Base-by-base conservation (phyloP, 1,140 invertebrate genomes). In the Mercenaria mercenaria region DNA sequence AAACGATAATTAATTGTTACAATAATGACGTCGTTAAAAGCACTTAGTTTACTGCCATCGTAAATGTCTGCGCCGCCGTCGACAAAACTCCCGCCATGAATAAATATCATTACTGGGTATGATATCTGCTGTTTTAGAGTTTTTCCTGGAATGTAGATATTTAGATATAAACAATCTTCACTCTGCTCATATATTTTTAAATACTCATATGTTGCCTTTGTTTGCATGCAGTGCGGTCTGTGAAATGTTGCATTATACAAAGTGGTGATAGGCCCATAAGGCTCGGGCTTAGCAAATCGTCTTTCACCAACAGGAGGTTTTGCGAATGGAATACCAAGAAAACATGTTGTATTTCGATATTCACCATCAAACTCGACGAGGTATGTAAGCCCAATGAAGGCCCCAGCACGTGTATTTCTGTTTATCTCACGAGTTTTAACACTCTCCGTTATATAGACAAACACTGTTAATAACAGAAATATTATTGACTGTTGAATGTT, bases 71-170 rank as follows among this genome's bases (percentile, higher is more conserved):
- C 98, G 18, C 98, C 98, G 39, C 99, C 98, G 39, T 39, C 47
- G 94, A 98, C 98, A 96, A 99, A 99, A 15, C 98, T 98, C 69
- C 99, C 99, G 56, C 99, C 99, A 95, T 98, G 99, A 90, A 99
- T 98, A 98, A 98, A 99, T 43, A 99, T 97, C 97, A 99, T 97
- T 26, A 99, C 98, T 34, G 98, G 98, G 77, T 98, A 97, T 93
- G 97, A 98, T 0, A 26, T 76, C 0, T 3, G 10, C 20, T 0
- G 26, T 20, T 41, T 1, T 15, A 56, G 52, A 0, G 29, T 39
- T 18, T 82, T 64, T 97, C 96, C 59, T 4, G 98, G 98, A 92
- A 97, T 94, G 96, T 96, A 97, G 11, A 99, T 98, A 95, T 98
- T 99, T 80, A 99, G 97, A 95, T 98, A 99, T 23, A 99, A 97